These are phyloP conservation scores for Hippoglossus hippoglossus DNA, from an alignment of 2,797 vertebrate genomes.

Conservation along the genomic window DNA sequence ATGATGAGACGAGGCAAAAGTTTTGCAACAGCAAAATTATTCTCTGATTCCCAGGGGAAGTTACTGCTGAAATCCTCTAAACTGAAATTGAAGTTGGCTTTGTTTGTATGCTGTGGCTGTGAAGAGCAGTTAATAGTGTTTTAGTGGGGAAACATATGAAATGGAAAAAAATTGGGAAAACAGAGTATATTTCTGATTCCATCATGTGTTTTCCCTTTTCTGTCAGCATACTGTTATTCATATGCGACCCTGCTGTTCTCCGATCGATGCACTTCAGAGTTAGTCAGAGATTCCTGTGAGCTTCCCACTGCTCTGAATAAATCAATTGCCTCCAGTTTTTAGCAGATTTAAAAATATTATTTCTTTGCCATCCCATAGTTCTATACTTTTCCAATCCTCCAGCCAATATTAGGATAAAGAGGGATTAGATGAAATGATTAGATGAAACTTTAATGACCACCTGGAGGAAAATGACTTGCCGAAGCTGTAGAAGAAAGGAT, in stretches of 20 bases:
- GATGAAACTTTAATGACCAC: conserved; percentile 17
- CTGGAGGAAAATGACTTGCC: conserved; percentile 11
- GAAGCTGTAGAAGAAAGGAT: not conserved
- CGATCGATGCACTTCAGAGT: not conserved
- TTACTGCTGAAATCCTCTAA: conserved; percentile 15
- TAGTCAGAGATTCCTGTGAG: conserved; percentile 4
- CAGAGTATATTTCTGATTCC: not conserved
- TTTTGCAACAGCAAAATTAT: conserved; percentile 31
- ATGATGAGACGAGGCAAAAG: conserved; percentile 41
- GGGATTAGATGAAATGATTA: conserved; percentile 11
- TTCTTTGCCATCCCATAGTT: not conserved
- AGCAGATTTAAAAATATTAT: not conserved
- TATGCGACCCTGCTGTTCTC: not conserved
- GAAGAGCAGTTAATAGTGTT: not conserved
- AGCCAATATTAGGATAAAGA: conserved; percentile 20
- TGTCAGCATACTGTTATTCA: not conserved
- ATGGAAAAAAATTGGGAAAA: not conserved
- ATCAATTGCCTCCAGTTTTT: not conserved
- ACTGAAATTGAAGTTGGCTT: conserved; percentile 11
- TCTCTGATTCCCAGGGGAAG: conserved; percentile 21
- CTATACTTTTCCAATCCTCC: conserved; percentile 5
- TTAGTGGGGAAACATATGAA: not conserved
- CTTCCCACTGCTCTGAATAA: not conserved
- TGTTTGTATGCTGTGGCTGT: conserved; percentile 13
- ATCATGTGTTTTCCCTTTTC: not conserved